phyloP scores from a whole-genome alignment of 2,888 invertebrate genomes.

The Scrobipalpa atriplicella region DNA sequence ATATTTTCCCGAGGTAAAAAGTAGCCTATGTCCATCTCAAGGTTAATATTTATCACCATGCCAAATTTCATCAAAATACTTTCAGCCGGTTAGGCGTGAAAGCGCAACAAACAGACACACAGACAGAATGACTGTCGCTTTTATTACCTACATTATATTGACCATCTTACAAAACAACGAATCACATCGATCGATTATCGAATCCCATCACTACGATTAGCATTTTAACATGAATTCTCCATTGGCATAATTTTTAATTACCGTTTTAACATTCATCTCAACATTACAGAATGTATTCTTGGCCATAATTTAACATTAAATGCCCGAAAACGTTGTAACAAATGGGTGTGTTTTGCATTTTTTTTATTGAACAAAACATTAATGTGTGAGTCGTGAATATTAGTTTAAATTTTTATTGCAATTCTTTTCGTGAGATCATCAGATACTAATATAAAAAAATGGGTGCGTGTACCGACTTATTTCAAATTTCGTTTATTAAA shows the following conservation, averaged over 20 bases:
- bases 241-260: conserved; percentile 29
- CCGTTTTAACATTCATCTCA: background rate
- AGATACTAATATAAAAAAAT: too few species aligned
- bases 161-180: too few species aligned
- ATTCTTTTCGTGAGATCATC: background rate
- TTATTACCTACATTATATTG: too few species aligned
- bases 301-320: background rate
- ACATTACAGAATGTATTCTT: background rate
- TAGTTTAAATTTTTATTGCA: background rate
- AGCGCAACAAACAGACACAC: too few species aligned
- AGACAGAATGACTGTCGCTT: too few species aligned
- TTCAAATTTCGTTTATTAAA: too few species aligned
- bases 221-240: conserved; percentile 26
- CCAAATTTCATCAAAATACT: too few species aligned
- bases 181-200: background rate
- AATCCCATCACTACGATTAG: background rate
- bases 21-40: too few species aligned
- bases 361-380: background rate
- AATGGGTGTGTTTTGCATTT: background rate
- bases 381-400: background rate
- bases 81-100: too few species aligned
- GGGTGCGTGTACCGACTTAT: too few species aligned
- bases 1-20: too few species aligned
- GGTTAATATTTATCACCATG: too few species aligned
- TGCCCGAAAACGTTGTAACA: conserved; percentile 7